Percentiles rank a stretch among this genome's conserved stretches.
Evolutionary conservation across 2,888 invertebrate genomes (phyloP).

Genomic region (Stictocephala bisonia): DNA sequence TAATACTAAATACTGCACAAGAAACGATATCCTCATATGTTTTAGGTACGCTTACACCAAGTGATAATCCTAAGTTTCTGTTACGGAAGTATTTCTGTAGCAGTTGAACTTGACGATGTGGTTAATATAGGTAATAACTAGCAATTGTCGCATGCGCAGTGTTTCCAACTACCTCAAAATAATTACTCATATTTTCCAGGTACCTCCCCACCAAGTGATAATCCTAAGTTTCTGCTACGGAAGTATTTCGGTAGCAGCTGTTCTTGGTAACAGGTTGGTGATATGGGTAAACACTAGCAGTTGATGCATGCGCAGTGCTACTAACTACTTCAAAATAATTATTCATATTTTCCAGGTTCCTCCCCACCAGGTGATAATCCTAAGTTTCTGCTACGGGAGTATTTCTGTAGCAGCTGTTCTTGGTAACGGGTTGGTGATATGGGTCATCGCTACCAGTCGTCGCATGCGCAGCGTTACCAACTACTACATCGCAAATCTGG

Average conservation of each 20-base stretch:
- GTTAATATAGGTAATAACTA: slow-evolving; percentile 87
- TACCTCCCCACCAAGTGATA: slow-evolving; percentile 68
- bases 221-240: slow-evolving; percentile 83
- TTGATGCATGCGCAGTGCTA: slow-evolving; percentile 79
- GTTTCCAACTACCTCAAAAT: slow-evolving; percentile 62
- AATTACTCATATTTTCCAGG: background rate
- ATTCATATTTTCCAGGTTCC: slow-evolving; percentile 5
- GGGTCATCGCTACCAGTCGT: slow-evolving; percentile 81
- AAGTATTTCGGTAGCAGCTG: slow-evolving; percentile 81
- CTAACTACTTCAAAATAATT: too few relatives aligned
- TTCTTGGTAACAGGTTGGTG: slow-evolving; percentile 82
- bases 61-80: slow-evolving; percentile 79
- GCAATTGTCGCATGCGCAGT: slow-evolving; percentile 81
- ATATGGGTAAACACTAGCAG: background rate
- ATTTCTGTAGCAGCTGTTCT: slow-evolving; percentile 84
- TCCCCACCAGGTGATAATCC: slow-evolving; percentile 71
- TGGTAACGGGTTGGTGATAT: slow-evolving; percentile 87
- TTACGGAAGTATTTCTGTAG: slow-evolving; percentile 83
- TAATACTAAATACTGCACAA: too few relatives aligned
- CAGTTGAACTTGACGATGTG: slow-evolving; percentile 84
- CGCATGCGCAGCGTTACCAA: slow-evolving; percentile 88
- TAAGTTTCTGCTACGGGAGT: slow-evolving; percentile 83
- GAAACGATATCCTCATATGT: too few relatives aligned
- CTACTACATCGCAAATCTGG: slow-evolving; percentile 87
- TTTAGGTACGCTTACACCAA: slow-evolving; percentile 62